Conservation (phyloP, 2,888 invertebrate genomes). For the Noctua janthina region DNA sequence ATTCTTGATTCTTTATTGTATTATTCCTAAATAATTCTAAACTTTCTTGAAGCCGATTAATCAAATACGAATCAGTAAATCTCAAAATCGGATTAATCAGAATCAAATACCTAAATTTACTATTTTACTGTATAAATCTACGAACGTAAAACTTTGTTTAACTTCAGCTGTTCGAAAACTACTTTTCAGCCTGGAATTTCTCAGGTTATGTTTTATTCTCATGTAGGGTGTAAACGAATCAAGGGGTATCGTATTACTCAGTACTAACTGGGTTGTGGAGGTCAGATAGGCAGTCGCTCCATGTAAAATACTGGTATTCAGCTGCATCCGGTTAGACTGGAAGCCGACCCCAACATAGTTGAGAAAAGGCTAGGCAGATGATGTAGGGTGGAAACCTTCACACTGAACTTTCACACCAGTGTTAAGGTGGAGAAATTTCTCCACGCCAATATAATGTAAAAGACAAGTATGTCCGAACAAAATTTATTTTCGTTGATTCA, state of each 20-base stretch:
- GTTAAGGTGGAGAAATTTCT: too few species aligned
- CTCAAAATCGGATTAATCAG: conserved; percentile 1
- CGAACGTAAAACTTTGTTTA: not conserved
- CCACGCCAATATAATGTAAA: too few species aligned
- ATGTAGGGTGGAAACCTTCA: not conserved
- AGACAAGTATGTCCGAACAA: not conserved
- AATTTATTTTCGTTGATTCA: not conserved
- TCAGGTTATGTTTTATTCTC: not conserved
- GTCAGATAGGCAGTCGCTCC: too few species aligned
- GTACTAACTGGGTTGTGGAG: too few species aligned
- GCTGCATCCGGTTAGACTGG: too few species aligned
- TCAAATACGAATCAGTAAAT: conserved; percentile 3
- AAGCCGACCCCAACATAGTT: too few species aligned
- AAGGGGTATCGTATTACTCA: too few species aligned
- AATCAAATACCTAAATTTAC: not conserved
- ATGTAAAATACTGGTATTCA: too few species aligned
- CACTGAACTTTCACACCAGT: too few species aligned
- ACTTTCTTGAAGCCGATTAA: not conserved
- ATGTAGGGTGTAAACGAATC: not conserved
- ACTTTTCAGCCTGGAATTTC: not conserved
- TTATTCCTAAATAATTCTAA: conserved; percentile 1
- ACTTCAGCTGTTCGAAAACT: not conserved
- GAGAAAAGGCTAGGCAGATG: too few species aligned
- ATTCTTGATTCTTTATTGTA: too few species aligned
- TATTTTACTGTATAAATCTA: not conserved